phyloP scores from a whole-genome alignment of 37 sponge, comb jelly and placozoan species.

The Geodia barretti region DNA sequence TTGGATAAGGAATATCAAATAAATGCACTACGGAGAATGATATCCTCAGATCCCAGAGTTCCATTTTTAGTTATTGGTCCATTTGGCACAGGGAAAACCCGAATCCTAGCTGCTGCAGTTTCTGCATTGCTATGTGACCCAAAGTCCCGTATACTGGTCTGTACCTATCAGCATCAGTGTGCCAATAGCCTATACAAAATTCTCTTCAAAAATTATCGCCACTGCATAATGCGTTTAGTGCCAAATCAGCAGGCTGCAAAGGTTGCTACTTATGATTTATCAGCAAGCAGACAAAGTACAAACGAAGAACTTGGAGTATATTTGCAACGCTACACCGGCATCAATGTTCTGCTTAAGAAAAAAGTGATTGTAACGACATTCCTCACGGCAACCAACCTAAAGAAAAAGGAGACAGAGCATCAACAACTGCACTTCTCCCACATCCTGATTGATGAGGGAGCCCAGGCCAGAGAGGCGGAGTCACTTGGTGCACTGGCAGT shows the following conservation, averaged over 20 bases:
- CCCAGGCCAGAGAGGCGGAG: slow-evolving; percentile 50
- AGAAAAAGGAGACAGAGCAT: neutral
- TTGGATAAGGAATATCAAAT: slow-evolving; percentile 38
- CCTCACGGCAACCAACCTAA: slow-evolving; percentile 13
- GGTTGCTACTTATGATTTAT: too few species aligned
- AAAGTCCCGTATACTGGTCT: slow-evolving; percentile 26
- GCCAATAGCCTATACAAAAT: slow-evolving; percentile 20
- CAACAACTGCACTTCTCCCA: slow-evolving; percentile 20
- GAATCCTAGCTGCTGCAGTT: slow-evolving; percentile 41
- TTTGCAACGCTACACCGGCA: neutral
- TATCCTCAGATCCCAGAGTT: slow-evolving; percentile 7
- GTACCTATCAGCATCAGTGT: slow-evolving; percentile 49
- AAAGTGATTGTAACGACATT: slow-evolving; percentile 55
- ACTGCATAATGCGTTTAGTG: neutral
- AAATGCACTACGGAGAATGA: slow-evolving; percentile 14
- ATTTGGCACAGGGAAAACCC: slow-evolving; percentile 75
- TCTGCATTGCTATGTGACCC: neutral
- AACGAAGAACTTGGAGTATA: neutral
- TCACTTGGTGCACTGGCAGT: slow-evolving; percentile 25
- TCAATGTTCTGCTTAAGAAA: neutral
- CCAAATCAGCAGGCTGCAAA: neutral
- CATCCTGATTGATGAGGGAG: slow-evolving; percentile 65
- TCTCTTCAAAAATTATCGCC: neutral
- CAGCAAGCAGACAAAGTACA: slow-evolving; percentile 25
- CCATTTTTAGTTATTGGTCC: slow-evolving; percentile 70